phyloP scores from a whole-genome alignment of 2,888 invertebrate species.

The Metellina segmentata region DNA sequence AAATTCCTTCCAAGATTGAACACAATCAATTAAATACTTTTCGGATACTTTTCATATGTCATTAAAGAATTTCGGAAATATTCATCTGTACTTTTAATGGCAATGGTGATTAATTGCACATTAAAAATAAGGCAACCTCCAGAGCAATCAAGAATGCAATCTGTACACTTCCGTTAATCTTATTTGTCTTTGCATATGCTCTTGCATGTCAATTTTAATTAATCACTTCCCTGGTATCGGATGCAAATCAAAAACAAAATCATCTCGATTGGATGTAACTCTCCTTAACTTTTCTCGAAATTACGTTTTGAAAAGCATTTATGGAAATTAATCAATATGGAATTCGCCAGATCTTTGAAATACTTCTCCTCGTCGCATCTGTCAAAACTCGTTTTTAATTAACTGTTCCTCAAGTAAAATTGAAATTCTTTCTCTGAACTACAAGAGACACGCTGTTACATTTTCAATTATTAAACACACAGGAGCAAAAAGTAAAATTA shows the following conservation, averaged over 20 bases:
- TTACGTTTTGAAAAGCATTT: neutral
- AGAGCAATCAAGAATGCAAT: neutral
- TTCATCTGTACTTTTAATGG: neutral
- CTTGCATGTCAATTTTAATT: neutral
- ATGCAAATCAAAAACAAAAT: neutral
- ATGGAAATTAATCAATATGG: constrained; percentile 1
- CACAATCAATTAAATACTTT: neutral
- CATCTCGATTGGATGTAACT: neutral
- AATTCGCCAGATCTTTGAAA: constrained; percentile 25
- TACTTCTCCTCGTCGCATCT: neutral
- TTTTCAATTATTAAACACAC: constrained; percentile 12
- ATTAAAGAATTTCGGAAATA: neutral
- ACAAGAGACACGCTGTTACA: neutral
- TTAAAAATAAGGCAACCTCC: neutral
- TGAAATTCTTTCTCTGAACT: constrained; percentile 32
- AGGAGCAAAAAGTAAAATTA: neutral
- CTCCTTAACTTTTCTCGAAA: neutral
- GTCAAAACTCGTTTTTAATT: constrained; percentile 53
- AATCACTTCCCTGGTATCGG: neutral
- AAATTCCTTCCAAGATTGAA: neutral
- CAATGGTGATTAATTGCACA: neutral
- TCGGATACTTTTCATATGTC: neutral
- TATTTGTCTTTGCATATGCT: neutral
- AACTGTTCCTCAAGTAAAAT: constrained; percentile 32
- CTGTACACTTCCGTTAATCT: neutral